Evolutionary conservation across 2,113 vertebrate genomes (phyloP).

Genomic region (Dromaius novaehollandiae): DNA sequence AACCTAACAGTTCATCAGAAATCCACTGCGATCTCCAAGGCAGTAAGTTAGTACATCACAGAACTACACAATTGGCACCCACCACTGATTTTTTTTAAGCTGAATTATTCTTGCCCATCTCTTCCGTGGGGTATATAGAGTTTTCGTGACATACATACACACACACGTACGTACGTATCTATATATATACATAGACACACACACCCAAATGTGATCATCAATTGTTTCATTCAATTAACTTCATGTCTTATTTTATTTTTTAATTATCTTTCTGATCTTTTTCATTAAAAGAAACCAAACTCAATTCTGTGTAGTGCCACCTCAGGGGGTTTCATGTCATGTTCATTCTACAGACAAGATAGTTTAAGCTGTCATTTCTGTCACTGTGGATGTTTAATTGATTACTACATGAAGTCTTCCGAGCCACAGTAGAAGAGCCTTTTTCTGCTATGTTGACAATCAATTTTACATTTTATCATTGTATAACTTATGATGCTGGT

Average conservation of each 20-base stretch:
- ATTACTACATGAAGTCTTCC: background rate
- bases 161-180: background rate
- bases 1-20: background rate
- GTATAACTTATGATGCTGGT: background rate
- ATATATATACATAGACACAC: background rate
- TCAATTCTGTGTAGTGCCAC: background rate
- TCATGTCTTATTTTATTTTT: background rate
- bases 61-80: background rate
- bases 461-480: background rate
- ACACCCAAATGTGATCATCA: background rate
- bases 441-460: background rate
- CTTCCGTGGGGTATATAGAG: background rate
- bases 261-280: conserved; percentile 18
- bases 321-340: background rate
- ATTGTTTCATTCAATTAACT: background rate
- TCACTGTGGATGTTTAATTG: background rate
- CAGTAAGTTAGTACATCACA: background rate
- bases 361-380: background rate
- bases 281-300: background rate
- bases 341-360: background rate
- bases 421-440: background rate
- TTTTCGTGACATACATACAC: background rate
- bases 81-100: background rate
- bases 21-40: background rate
- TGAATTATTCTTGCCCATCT: background rate